These are phyloP conservation scores for Chondrosia reniformis DNA, from an alignment of 37 sponge, comb jelly and placozoan species.

Conservation along the genomic window DNA sequence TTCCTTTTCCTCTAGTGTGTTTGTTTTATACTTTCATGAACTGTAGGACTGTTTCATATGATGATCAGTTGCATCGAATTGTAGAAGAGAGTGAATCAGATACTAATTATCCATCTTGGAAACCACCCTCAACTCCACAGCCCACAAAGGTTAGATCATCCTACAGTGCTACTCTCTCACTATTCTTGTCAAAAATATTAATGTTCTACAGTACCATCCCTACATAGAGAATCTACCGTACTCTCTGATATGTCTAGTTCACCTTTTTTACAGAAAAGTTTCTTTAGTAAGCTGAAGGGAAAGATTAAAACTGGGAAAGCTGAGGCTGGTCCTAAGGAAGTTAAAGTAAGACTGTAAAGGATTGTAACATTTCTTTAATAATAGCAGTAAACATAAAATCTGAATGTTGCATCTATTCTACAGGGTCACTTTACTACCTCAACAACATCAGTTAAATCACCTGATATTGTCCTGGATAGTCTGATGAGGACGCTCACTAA, in stretches of 20 bases:
- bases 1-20: no score
- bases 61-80: neutral
- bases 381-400: neutral
- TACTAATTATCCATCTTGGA: neutral
- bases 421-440: slow-evolving; percentile 70
- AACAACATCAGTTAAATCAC: slow-evolving; percentile 67
- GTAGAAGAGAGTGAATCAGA: neutral
- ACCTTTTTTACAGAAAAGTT: neutral
- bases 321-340: slow-evolving; percentile 17
- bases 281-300: neutral
- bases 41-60: neutral
- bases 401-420: neutral
- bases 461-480: slow-evolving; percentile 71
- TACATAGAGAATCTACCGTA: no score
- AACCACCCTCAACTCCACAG: slow-evolving; percentile 20
- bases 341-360: neutral
- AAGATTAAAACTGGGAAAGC: neutral
- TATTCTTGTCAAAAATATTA: no score
- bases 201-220: no score
- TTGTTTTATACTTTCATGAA: no score
- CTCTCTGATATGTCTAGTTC: neutral
- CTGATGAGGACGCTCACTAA: slow-evolving; percentile 54
- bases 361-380: no score
- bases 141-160: slow-evolving; percentile 5
- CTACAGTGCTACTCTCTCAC: no score